phyloP scores from a whole-genome alignment of 2,888 invertebrate species.

The Epinotia ramella region DNA sequence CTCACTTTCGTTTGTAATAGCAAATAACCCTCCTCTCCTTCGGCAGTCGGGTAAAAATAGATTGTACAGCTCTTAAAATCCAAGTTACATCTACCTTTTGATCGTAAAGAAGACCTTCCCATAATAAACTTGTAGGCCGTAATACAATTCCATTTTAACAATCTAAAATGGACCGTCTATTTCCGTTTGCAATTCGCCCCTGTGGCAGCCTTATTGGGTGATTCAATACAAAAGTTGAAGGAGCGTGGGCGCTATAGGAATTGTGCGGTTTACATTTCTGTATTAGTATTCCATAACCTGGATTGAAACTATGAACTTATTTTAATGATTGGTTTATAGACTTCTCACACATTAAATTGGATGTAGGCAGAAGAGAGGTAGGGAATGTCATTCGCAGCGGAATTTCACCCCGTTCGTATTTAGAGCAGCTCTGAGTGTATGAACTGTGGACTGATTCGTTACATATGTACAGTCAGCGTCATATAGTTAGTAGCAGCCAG shows the following conservation, averaged over 20 bases:
- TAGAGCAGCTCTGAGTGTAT: too few species aligned
- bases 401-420: too few species aligned
- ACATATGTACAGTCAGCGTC: too few species aligned
- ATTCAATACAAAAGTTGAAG: constrained; percentile 19
- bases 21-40: background rate
- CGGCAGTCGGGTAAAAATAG: background rate
- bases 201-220: background rate
- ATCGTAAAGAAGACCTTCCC: constrained; percentile 15
- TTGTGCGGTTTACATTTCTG: background rate
- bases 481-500: too few species aligned
- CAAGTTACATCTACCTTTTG: constrained; percentile 8
- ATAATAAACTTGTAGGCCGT: constrained; percentile 30
- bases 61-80: background rate
- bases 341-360: too few species aligned
- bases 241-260: background rate
- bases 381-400: too few species aligned
- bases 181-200: constrained; percentile 17
- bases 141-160: constrained; percentile 32
- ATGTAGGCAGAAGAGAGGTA: too few species aligned
- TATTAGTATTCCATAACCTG: background rate
- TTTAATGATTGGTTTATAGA: background rate
- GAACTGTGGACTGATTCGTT: too few species aligned
- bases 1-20: background rate
- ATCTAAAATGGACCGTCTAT: constrained; percentile 26
- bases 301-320: background rate